These are phyloP conservation scores for Oedothorax gibbosus DNA, from an alignment of 1,140 invertebrate genomes.

Conservation along the genomic window DNA sequence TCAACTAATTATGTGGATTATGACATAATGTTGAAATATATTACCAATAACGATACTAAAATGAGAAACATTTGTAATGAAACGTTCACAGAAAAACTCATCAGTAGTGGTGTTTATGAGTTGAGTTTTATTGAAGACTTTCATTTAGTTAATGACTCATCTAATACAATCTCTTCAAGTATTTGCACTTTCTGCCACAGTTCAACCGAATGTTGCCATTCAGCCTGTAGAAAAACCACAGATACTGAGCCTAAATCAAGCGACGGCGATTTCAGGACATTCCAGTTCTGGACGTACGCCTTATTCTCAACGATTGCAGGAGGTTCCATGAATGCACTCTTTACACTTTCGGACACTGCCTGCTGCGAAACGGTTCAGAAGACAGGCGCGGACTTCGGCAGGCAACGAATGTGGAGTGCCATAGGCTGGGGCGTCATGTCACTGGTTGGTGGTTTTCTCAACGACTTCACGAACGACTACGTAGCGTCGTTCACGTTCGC, in stretches of 20 bases:
- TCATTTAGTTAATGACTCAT: not conserved
- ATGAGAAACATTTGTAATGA: not conserved
- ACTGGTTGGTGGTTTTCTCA: constrained; percentile 11
- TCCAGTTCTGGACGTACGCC: constrained; percentile 62
- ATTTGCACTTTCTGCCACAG: not conserved
- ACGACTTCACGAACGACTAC: constrained; percentile 16
- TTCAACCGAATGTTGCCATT: not conserved
- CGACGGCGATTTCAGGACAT: not conserved
- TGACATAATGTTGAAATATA: not conserved
- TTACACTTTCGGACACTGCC: constrained; percentile 62
- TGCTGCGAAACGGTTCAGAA: constrained; percentile 32
- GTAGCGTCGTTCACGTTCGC: not conserved
- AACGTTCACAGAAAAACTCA: no score
- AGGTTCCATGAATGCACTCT: constrained; percentile 47
- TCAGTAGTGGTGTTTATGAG: no score
- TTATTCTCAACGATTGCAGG: constrained; percentile 50
- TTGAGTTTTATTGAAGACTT: not conserved
- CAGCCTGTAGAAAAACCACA: not conserved
- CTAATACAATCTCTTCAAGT: not conserved
- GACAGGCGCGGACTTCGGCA: constrained; percentile 74
- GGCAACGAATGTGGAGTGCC: constrained; percentile 79
- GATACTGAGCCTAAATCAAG: not conserved
- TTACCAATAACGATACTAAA: not conserved
- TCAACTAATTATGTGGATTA: no score
- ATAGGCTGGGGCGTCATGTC: constrained; percentile 60